Percentiles rank a stretch among this genome's conserved stretches.
phyloP scores from a whole-genome alignment of 2,113 vertebrate genomes.

The Salvator merianae region DNA sequence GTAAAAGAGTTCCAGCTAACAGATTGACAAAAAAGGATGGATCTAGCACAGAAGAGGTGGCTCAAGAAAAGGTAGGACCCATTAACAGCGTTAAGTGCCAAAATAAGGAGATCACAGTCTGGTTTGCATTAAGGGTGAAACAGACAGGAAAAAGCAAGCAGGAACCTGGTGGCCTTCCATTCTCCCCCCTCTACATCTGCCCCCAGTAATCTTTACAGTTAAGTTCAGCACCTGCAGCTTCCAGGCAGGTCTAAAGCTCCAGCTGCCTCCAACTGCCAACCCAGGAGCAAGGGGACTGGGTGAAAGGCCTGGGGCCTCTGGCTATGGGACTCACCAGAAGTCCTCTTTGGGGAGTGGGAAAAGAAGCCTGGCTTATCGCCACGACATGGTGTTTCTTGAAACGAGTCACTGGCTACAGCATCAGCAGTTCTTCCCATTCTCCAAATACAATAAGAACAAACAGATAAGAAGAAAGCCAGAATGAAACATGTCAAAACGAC shows the following conservation, averaged over 20 bases:
- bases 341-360: not conserved
- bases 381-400: too few relatives aligned
- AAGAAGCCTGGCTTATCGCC: not conserved
- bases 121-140: constrained; percentile 22
- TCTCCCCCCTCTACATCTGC: not conserved
- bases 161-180: constrained; percentile 1
- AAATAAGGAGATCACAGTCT: constrained; percentile 22
- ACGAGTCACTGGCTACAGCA: not conserved
- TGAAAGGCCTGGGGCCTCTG: not conserved
- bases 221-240: not conserved
- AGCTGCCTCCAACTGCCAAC: not conserved
- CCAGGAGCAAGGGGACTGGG: not conserved
- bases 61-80: constrained; percentile 5
- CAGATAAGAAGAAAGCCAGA: not conserved
- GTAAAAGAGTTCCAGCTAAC: constrained; percentile 16
- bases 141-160: constrained; percentile 2
- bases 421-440: not conserved
- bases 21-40: constrained; percentile 1
- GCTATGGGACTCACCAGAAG: not conserved
- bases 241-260: not conserved
- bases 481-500: not conserved
- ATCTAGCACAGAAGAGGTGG: constrained; percentile 14
- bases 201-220: not conserved
- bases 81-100: constrained; percentile 28
- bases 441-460: not conserved